A percentile compares a stretch with the other conserved stretches of the same genome.
Evolutionary conservation across 2,888 invertebrate genomes (phyloP).

Genomic region (Ditylenchus weischeri): DNA sequence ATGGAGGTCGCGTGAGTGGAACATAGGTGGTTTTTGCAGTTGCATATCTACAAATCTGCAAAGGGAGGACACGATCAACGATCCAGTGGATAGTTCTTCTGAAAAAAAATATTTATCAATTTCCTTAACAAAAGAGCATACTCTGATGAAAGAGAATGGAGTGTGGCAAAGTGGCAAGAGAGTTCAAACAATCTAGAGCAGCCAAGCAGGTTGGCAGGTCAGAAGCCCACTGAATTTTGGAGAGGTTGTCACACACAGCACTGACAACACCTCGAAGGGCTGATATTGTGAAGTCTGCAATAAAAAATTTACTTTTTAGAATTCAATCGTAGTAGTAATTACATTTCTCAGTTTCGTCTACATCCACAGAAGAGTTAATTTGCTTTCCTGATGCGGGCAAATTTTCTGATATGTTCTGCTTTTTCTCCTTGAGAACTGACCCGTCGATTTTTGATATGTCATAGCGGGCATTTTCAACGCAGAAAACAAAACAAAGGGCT

Average conservation of each 20-base stretch:
- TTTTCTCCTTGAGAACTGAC: background rate
- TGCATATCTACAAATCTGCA: conserved; percentile 96
- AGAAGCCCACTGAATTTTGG: conserved; percentile 42
- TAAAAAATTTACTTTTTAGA: background rate
- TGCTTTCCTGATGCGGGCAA: background rate
- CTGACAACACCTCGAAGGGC: conserved; percentile 51
- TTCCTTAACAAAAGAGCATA: conserved; percentile 21
- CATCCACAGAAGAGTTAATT: conserved; percentile 6
- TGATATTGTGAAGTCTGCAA: conserved; percentile 34
- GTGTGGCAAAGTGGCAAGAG: conserved; percentile 46
- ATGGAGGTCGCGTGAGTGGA: conserved; percentile 88
- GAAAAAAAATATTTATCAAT: conserved; percentile 24
- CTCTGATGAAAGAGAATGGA: conserved; percentile 50
- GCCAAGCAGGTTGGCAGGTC: conserved; percentile 45
- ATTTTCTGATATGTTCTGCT: background rate
- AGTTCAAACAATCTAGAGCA: conserved; percentile 53
- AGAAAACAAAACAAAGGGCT: conserved; percentile 23
- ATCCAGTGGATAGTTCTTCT: conserved; percentile 56
- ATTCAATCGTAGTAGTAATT: background rate
- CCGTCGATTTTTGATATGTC: conserved; percentile 8
- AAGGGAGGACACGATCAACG: conserved; percentile 78
- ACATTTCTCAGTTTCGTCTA: conserved; percentile 14
- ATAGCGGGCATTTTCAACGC: conserved; percentile 15
- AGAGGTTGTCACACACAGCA: conserved; percentile 55
- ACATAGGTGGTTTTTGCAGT: conserved; percentile 85